Percentiles rank a stretch among this genome's conserved stretches.
Evolutionary conservation across 2,797 vertebrate species (phyloP).

Genomic region (Rhincodon typus): DNA sequence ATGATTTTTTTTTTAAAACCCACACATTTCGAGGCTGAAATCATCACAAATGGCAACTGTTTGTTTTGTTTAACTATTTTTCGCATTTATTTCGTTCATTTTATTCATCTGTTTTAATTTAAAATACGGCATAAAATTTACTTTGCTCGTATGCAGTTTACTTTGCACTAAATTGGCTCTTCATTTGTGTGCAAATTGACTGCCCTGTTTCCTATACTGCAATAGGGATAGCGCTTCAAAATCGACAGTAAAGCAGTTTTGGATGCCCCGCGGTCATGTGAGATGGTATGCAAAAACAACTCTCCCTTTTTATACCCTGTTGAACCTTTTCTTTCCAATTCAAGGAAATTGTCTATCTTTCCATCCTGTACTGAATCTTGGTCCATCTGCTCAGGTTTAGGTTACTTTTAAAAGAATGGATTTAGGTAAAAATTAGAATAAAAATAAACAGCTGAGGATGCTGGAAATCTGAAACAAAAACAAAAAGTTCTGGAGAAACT

Average conservation of each 20-base stretch:
- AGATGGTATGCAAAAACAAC: neutral
- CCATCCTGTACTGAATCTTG: neutral
- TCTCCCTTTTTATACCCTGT: neutral
- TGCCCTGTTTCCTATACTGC: neutral
- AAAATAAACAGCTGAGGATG: too few species aligned
- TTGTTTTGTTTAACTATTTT: neutral
- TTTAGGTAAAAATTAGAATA: too few species aligned
- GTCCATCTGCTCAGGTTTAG: neutral
- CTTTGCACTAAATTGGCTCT: neutral
- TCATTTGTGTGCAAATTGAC: neutral
- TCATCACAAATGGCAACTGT: neutral
- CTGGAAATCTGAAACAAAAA: too few species aligned
- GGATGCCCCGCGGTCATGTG: neutral
- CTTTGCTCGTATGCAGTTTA: neutral
- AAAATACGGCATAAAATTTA: neutral
- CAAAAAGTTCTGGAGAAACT: too few species aligned
- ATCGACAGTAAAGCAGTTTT: neutral
- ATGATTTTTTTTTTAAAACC: too few species aligned
- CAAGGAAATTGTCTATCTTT: neutral
- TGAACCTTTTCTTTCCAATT: neutral
- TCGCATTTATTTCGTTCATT: neutral
- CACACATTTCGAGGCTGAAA: neutral
- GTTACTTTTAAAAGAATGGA: neutral
- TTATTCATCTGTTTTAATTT: neutral
- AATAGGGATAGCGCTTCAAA: neutral